A percentile compares a stretch with the other conserved stretches of the same genome.
phyloP scores from a whole-genome alignment of 2,797 vertebrate species.

The Rachycentron canadum region DNA sequence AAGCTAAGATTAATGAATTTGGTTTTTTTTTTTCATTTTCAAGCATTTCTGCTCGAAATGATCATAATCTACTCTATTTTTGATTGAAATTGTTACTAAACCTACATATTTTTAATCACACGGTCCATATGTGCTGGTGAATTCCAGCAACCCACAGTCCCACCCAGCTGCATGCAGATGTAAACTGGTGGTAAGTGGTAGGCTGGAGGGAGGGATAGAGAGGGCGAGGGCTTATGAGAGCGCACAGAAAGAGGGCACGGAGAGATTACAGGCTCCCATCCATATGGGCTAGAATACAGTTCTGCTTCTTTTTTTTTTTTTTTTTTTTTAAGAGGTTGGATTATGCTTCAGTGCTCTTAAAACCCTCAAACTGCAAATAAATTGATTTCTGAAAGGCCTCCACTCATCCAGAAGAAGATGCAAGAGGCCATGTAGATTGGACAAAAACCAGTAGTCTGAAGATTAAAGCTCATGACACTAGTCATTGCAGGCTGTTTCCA shows the following conservation, averaged over 20 bases:
- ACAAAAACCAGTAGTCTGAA: not conserved
- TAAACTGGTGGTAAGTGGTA: conserved; percentile 57
- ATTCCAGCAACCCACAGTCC: conserved; percentile 29
- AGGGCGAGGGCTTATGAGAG: conserved; percentile 74
- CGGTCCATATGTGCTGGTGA: conserved; percentile 54
- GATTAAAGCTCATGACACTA: conserved; percentile 11
- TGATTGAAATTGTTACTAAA: conserved; percentile 24
- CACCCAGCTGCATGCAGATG: conserved; percentile 77
- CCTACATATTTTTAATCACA: conserved; percentile 7
- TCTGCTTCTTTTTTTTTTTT: conserved; percentile 63
- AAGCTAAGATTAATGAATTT: too few relatives aligned
- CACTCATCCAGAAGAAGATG: conserved; percentile 29
- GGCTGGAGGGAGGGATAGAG: conserved; percentile 53
- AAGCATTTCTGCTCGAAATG: conserved; percentile 16
- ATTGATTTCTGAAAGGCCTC: conserved; percentile 72
- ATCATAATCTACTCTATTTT: conserved; percentile 1
- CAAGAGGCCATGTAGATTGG: conserved; percentile 21
- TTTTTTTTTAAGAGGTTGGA: conserved; percentile 69
- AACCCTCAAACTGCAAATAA: conserved; percentile 51
- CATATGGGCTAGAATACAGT: conserved; percentile 76
- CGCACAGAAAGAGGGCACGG: conserved; percentile 81
- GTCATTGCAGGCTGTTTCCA: not conserved
- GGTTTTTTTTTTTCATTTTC: not conserved
- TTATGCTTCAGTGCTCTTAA: conserved; percentile 69
- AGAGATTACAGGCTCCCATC: conserved; percentile 82